Evolutionary conservation across 2,113 vertebrate genomes (phyloP).

Genomic region (Sisor rabdophorus): DNA sequence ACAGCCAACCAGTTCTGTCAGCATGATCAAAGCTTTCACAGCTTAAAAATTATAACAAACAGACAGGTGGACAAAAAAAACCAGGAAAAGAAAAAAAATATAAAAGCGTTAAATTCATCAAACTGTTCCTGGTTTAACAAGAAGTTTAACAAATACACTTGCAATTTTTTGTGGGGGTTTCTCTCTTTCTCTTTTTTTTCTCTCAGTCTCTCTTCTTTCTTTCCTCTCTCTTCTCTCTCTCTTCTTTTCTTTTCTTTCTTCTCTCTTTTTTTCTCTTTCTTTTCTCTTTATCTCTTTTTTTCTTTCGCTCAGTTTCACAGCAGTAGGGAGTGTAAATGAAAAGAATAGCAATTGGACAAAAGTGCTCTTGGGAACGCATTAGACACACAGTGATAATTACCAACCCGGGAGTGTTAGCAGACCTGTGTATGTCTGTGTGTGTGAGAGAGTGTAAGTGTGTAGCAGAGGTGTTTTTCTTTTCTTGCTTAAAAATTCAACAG

Average conservation of each 20-base stretch:
- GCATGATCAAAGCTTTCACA: neutral
- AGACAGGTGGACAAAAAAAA: neutral
- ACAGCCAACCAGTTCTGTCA: neutral
- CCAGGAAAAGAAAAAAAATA: constrained; percentile 40
- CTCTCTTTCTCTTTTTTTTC: too few relatives aligned
- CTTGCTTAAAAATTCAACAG: constrained; percentile 21
- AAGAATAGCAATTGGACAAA: constrained; percentile 55
- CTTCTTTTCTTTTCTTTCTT: neutral
- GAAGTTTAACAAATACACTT: neutral
- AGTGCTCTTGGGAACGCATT: constrained; percentile 31
- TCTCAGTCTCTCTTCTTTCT: too few relatives aligned
- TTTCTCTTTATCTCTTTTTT: constrained; percentile 42
- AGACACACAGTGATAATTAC: constrained; percentile 37
- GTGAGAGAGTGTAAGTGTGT: constrained; percentile 24
- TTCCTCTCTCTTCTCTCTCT: too few relatives aligned
- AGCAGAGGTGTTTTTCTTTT: constrained; percentile 27
- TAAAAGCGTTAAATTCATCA: constrained; percentile 53
- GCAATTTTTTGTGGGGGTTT: neutral
- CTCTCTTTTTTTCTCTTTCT: neutral
- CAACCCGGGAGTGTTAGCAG: constrained; percentile 32
- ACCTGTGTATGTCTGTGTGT: constrained; percentile 3
- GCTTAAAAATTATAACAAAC: constrained; percentile 15
- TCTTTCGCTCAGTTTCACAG: constrained; percentile 53
- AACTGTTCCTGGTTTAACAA: constrained; percentile 25
- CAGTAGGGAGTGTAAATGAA: constrained; percentile 70